Conservation (phyloP, 2,113 vertebrate genomes). For the Alouatta palliata region DNA sequence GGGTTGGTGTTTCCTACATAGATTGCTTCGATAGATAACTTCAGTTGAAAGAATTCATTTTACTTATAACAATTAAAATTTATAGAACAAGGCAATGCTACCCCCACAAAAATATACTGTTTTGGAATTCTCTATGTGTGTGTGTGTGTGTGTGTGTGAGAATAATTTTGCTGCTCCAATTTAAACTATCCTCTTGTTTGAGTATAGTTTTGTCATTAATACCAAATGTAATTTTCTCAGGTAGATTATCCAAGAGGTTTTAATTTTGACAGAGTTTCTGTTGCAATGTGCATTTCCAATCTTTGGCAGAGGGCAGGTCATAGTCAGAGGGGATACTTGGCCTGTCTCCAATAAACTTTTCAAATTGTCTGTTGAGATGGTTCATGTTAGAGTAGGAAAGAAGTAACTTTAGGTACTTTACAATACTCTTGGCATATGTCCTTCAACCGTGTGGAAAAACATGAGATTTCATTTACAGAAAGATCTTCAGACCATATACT, state of each 20-base stretch:
- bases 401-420: not conserved
- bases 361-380: not conserved
- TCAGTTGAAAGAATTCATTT: not conserved
- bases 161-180: not conserved
- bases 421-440: not conserved
- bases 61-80: not conserved
- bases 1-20: not conserved
- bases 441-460: not conserved
- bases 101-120: not conserved
- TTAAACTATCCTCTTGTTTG: not conserved
- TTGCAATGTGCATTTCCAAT: not conserved
- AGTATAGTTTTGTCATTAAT: not conserved
- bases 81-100: not conserved
- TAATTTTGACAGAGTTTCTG: not conserved
- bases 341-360: not conserved
- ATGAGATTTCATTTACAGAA: not conserved
- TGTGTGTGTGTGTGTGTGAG: not conserved
- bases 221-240: not conserved
- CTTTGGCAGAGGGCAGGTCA: not conserved
- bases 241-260: not conserved
- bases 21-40: not conserved
- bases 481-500: not conserved
- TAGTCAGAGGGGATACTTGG: not conserved
- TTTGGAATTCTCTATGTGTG: not conserved
- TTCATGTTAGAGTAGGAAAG: not conserved